These are phyloP conservation scores for Crenichthys baileyi DNA, from an alignment of 2,797 vertebrate genomes.

Conservation along the genomic window DNA sequence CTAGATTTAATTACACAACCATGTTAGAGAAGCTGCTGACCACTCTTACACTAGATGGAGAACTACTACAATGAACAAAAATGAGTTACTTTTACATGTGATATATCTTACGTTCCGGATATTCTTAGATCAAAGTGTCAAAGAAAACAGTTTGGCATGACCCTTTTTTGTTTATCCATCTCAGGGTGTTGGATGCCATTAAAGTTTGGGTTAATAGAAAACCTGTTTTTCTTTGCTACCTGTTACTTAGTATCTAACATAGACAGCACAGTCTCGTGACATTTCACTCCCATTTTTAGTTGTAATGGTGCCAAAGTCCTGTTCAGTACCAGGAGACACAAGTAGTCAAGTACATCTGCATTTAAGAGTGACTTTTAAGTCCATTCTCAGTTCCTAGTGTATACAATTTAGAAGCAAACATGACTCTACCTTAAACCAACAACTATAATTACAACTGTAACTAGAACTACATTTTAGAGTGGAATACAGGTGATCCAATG, in stretches of 20 bases:
- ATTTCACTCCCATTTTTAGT: background rate
- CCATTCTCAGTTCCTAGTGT: background rate
- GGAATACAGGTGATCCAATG: background rate
- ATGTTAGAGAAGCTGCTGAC: slow-evolving; percentile 25
- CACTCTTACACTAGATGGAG: slow-evolving; percentile 19
- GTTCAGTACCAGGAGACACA: background rate
- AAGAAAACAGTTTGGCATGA: background rate
- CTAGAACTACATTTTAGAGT: no score
- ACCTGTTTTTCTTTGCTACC: slow-evolving; percentile 47
- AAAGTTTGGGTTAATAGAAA: slow-evolving; percentile 73
- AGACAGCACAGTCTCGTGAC: slow-evolving; percentile 59
- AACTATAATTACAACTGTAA: no score
- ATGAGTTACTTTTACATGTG: background rate
- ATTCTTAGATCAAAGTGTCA: slow-evolving; percentile 2
- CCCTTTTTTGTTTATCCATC: background rate
- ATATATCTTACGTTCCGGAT: slow-evolving; percentile 8
- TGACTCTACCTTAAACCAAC: no score
- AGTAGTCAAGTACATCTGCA: background rate
- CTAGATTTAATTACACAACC: slow-evolving; percentile 36
- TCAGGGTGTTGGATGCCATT: slow-evolving; percentile 15
- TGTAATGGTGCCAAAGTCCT: slow-evolving; percentile 50
- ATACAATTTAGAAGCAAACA: background rate
- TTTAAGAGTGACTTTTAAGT: background rate
- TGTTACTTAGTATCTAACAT: slow-evolving; percentile 70
- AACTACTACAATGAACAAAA: slow-evolving; percentile 6